These are phyloP conservation scores for Triplophysa dalaica DNA, from an alignment of 2,113 vertebrate genomes.

Conservation along the genomic window DNA sequence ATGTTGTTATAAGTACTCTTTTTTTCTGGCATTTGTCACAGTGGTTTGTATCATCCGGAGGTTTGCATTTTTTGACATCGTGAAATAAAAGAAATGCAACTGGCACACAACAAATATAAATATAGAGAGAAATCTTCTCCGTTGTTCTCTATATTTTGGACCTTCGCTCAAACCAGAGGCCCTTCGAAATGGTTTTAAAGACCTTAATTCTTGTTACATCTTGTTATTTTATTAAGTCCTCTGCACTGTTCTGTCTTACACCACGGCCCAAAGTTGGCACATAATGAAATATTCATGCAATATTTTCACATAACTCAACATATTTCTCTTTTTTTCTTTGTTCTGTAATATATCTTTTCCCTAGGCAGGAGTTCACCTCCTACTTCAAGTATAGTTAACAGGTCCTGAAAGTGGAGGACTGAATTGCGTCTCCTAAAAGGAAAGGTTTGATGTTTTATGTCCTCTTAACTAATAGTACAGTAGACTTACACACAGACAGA, in stretches of 20 bases:
- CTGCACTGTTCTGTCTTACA: constrained; percentile 53
- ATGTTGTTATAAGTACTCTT: constrained; percentile 56
- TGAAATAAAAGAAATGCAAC: constrained; percentile 61
- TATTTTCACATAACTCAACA: constrained; percentile 62
- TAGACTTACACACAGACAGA: constrained; percentile 48
- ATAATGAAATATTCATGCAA: constrained; percentile 49
- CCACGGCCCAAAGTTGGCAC: constrained; percentile 68
- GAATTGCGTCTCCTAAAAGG: constrained; percentile 58
- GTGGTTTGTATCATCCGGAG: constrained; percentile 74
- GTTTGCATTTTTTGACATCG: constrained; percentile 61
- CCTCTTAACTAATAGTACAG: constrained; percentile 61
- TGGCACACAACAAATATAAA: constrained; percentile 58
- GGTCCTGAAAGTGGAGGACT: constrained; percentile 74
- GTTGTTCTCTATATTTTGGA: constrained; percentile 56
- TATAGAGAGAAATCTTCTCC: constrained; percentile 46
- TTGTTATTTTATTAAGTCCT: neutral
- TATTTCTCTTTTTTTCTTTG: constrained; percentile 55
- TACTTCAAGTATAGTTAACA: constrained; percentile 79
- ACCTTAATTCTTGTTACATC: constrained; percentile 1
- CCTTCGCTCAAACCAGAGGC: constrained; percentile 22
- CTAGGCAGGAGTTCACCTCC: constrained; percentile 72
- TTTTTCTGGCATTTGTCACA: constrained; percentile 76
- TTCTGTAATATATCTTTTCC: constrained; percentile 65
- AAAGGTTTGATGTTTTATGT: constrained; percentile 67
- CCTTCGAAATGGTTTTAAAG: neutral